Conservation (phyloP, 2,113 vertebrate species). For the Hypocryptadius cinnamomeus region DNA sequence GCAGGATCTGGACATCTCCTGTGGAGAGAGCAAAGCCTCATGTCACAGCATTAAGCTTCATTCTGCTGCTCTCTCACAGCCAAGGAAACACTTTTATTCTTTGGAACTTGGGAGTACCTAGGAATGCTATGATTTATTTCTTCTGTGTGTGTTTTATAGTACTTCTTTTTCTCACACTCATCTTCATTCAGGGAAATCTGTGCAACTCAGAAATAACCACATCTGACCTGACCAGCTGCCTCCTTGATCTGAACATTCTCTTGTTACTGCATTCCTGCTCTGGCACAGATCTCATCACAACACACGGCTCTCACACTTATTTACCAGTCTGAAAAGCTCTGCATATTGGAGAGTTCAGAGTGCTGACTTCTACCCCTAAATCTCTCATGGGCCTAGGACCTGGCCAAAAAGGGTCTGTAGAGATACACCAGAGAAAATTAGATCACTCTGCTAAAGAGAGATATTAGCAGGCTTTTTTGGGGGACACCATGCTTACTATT, state of each 20-base stretch:
- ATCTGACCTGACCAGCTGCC: background rate
- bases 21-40: background rate
- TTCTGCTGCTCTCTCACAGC: background rate
- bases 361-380: background rate
- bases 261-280: background rate
- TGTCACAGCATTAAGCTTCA: background rate
- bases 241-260: fast-evolving
- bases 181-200: background rate
- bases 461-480: background rate
- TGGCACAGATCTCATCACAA: background rate
- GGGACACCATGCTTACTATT: background rate
- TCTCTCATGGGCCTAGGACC: background rate
- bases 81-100: background rate
- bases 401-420: background rate
- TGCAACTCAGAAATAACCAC: background rate
- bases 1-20: background rate
- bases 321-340: background rate
- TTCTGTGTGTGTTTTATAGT: background rate
- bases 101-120: background rate
- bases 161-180: background rate
- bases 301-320: background rate
- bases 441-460: background rate
- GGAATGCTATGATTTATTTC: background rate
- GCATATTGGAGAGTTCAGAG: background rate
- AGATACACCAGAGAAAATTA: background rate